Conservation (phyloP, 2,113 vertebrate species). For the Martes martes region DNA sequence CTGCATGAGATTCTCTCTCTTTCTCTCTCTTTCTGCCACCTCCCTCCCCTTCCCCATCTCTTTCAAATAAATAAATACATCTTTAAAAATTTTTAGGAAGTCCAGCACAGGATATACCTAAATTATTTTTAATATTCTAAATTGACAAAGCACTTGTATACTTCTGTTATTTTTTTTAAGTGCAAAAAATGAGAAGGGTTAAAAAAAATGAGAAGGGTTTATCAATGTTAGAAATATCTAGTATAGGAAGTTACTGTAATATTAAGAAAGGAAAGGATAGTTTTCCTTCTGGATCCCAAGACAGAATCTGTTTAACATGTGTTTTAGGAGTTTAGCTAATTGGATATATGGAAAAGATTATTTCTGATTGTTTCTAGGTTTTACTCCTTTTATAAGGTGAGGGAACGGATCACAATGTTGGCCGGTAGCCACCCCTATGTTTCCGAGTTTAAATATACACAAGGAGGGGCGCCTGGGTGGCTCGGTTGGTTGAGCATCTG, state of each 20-base stretch:
- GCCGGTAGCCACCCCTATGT: not conserved
- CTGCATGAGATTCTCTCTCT: not conserved
- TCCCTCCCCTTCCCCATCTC: not conserved
- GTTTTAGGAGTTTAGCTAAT: not conserved
- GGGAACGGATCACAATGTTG: no score
- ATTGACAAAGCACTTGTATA: not conserved
- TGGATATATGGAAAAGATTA: not conserved
- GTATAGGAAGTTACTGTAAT: not conserved
- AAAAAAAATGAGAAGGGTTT: not conserved
- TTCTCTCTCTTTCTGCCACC: no score
- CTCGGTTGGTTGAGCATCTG: not conserved
- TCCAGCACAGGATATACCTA: not conserved
- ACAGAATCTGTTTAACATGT: not conserved
- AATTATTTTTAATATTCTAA: not conserved
- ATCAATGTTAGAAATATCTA: not conserved
- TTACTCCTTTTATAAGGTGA: not conserved
- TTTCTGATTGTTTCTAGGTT: not conserved
- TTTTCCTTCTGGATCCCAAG: not conserved
- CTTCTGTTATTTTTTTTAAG: not conserved
- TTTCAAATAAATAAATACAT: not conserved
- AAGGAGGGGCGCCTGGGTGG: not conserved
- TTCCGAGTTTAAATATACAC: not conserved
- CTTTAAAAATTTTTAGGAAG: not conserved
- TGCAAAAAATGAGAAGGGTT: not conserved
- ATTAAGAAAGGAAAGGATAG: not conserved